Evolutionary conservation across 2,797 vertebrate genomes (phyloP).

Genomic region (Galago senegalensis): DNA sequence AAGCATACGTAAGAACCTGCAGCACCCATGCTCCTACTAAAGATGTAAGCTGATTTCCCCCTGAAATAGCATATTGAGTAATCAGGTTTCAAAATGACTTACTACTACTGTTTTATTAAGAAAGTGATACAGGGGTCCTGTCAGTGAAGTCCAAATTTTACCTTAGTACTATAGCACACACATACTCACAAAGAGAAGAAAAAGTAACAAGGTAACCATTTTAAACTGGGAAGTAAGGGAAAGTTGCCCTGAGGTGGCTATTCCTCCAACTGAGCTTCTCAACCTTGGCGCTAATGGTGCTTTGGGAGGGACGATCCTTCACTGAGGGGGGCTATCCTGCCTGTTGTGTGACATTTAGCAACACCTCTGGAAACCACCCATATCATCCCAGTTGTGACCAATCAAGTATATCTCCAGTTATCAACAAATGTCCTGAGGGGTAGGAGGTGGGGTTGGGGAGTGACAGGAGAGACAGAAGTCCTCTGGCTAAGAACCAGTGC

Average conservation of each 20-base stretch:
- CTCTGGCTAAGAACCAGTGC: neutral
- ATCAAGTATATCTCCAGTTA: conserved; percentile 29
- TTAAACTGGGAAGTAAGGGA: neutral
- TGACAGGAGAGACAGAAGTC: neutral
- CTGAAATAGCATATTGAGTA: neutral
- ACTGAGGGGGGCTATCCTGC: neutral
- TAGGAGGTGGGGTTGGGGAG: neutral
- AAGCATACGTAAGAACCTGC: neutral
- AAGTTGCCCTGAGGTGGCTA: neutral
- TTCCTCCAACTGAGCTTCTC: neutral
- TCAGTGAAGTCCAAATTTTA: neutral
- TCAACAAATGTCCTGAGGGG: neutral
- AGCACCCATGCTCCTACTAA: neutral
- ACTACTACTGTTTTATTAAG: conserved; percentile 47
- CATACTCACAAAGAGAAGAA: neutral
- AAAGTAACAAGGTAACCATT: neutral
- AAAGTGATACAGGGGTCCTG: neutral
- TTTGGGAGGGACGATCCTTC: neutral
- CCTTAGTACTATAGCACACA: neutral
- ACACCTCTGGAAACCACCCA: neutral
- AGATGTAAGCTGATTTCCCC: neutral
- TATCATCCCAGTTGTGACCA: neutral
- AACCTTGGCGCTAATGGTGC: neutral
- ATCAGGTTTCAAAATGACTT: conserved; percentile 43
- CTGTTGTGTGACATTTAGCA: neutral